phyloP scores from a whole-genome alignment of 2,113 vertebrate genomes.

The Sitta europaea region DNA sequence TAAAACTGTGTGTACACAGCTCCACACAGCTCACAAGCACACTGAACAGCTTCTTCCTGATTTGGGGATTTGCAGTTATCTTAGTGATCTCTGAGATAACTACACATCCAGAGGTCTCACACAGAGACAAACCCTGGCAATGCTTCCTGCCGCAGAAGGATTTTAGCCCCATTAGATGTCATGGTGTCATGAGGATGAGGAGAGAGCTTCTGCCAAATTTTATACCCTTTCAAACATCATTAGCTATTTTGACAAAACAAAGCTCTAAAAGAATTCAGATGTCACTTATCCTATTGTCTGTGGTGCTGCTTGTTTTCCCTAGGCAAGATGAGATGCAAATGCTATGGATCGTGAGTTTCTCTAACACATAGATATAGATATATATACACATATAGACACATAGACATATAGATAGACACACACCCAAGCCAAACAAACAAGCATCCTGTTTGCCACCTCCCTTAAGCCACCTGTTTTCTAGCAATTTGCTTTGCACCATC shows the following conservation, averaged over 20 bases:
- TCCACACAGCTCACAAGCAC: background rate
- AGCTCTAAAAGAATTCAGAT: background rate
- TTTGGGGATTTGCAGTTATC: background rate
- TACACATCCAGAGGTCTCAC: background rate
- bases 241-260: background rate
- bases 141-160: background rate
- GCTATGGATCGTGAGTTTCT: background rate
- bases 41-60: background rate
- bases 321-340: background rate
- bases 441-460: background rate
- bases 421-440: background rate
- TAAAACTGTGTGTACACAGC: background rate
- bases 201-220: background rate
- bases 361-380: background rate
- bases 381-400: background rate
- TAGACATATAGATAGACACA: background rate
- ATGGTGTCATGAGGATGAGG: background rate
- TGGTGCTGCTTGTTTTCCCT: background rate
- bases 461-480: background rate
- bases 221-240: background rate
- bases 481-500: background rate
- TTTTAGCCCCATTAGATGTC: background rate
- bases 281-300: background rate
- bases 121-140: background rate
- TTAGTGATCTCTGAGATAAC: background rate